Evolutionary conservation across 2,797 vertebrate genomes (phyloP).

Genomic region (Harpagifer antarcticus): DNA sequence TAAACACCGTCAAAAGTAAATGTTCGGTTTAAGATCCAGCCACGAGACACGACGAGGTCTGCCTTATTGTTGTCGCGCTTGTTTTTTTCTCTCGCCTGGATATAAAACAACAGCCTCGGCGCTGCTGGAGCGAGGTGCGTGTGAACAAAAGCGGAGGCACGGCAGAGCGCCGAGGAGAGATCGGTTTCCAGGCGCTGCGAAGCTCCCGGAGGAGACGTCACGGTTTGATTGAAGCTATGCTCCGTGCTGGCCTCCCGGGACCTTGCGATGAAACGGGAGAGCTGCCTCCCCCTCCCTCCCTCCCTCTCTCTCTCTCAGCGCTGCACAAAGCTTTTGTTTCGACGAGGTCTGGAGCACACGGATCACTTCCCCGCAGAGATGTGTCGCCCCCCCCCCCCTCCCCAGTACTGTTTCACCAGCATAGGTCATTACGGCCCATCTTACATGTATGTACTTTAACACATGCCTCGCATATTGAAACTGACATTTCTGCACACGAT

Average conservation of each 20-base stretch:
- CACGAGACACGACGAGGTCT: constrained; percentile 52
- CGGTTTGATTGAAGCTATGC: constrained; percentile 88
- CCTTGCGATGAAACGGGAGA: constrained; percentile 85
- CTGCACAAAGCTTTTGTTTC: constrained; percentile 84
- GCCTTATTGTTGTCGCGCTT: constrained; percentile 55
- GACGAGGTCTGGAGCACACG: constrained; percentile 79
- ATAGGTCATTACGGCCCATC: constrained; percentile 23
- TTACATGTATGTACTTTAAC: constrained; percentile 11
- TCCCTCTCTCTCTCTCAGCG: constrained; percentile 50
- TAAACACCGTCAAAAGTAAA: constrained; percentile 28
- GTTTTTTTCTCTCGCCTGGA: constrained; percentile 49
- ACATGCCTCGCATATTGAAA: constrained; percentile 20
- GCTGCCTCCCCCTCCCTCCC: constrained; percentile 9
- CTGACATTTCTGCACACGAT: constrained; percentile 1
- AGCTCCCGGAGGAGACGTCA: constrained; percentile 87
- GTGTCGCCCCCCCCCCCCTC: constrained; percentile 56
- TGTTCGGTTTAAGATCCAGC: constrained; percentile 55
- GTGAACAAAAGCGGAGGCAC: constrained; percentile 81
- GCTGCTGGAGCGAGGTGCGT: constrained; percentile 75
- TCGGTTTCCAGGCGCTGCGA: constrained; percentile 84
- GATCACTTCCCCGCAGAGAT: constrained; percentile 80
- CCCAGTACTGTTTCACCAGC: constrained; percentile 40
- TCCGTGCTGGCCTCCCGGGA: constrained; percentile 84
- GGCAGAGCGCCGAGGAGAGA: constrained; percentile 77
- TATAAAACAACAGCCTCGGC: constrained; percentile 71